A percentile compares a stretch with the other conserved stretches of the same genome.
These are phyloP conservation scores for Cladorhizidae sp. DNA, from an alignment of 37 sponge, comb jelly and placozoan species.

Conservation along the genomic window DNA sequence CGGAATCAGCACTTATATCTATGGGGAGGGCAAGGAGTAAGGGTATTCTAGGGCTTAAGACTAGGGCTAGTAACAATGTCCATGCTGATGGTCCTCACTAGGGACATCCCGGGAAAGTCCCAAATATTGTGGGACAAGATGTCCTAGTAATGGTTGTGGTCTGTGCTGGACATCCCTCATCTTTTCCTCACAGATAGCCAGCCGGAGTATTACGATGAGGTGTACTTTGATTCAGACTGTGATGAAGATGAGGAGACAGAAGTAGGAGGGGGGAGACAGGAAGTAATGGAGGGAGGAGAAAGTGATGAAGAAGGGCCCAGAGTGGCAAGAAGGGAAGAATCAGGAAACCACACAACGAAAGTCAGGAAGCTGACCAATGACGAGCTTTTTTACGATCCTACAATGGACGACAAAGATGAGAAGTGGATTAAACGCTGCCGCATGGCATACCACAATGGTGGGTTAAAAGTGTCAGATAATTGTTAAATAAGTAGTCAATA, in stretches of 20 bases:
- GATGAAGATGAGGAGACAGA: slow-evolving; percentile 19
- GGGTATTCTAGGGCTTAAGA: too few species aligned
- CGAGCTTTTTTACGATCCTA: slow-evolving; percentile 94
- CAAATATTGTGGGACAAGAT: too few species aligned
- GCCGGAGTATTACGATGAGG: slow-evolving; percentile 76
- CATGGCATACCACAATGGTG: slow-evolving; percentile 88
- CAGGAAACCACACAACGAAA: slow-evolving; percentile 36
- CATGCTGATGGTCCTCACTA: too few species aligned
- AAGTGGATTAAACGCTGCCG: slow-evolving; percentile 82
- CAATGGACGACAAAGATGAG: slow-evolving; percentile 90
- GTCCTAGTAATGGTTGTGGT: too few species aligned
- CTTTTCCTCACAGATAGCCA: too few species aligned
- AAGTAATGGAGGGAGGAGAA: slow-evolving; percentile 35
- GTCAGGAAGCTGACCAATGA: slow-evolving; percentile 77
- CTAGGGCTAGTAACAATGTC: too few species aligned
- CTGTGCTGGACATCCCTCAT: too few species aligned
- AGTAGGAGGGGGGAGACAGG: neutral
- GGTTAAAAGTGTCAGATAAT: neutral
- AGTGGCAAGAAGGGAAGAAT: neutral
- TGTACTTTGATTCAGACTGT: slow-evolving; percentile 74
- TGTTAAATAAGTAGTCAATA: neutral
- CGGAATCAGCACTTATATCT: too few species aligned
- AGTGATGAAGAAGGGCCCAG: slow-evolving; percentile 14
- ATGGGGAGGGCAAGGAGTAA: too few species aligned
- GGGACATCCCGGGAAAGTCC: too few species aligned